These are phyloP conservation scores for Capromys pilorides DNA, from an alignment of 2,797 vertebrate genomes.

Conservation along the genomic window DNA sequence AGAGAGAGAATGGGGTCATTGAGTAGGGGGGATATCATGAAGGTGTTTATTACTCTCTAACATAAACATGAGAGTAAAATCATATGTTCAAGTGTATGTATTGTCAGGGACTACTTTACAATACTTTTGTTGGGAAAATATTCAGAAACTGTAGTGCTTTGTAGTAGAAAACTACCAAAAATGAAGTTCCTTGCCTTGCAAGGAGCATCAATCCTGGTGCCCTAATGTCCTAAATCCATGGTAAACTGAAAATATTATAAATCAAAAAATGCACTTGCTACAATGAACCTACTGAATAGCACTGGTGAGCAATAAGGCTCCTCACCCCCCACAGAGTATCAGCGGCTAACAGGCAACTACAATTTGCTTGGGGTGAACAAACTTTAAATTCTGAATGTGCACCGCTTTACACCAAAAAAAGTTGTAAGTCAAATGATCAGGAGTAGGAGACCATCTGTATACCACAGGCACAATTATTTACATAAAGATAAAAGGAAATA, in stretches of 20 bases:
- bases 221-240: background rate
- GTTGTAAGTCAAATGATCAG: background rate
- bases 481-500: background rate
- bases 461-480: background rate
- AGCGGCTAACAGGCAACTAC: background rate
- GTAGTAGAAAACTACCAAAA: background rate
- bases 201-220: background rate
- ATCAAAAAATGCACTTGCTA: background rate
- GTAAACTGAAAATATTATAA: background rate
- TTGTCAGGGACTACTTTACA: background rate
- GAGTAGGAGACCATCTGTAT: background rate
- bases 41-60: conserved; percentile 6
- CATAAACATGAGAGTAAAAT: background rate
- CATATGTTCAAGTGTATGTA: background rate
- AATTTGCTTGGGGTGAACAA: background rate
- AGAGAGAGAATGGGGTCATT: background rate
- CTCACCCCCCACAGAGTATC: no score
- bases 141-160: background rate
- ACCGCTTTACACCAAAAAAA: background rate
- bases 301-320: background rate
- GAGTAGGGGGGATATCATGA: background rate
- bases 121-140: background rate
- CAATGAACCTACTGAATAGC: background rate
- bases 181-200: background rate
- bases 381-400: background rate